Evolutionary conservation across 2,888 invertebrate genomes (phyloP).

Genomic region (Polietes domitor): DNA sequence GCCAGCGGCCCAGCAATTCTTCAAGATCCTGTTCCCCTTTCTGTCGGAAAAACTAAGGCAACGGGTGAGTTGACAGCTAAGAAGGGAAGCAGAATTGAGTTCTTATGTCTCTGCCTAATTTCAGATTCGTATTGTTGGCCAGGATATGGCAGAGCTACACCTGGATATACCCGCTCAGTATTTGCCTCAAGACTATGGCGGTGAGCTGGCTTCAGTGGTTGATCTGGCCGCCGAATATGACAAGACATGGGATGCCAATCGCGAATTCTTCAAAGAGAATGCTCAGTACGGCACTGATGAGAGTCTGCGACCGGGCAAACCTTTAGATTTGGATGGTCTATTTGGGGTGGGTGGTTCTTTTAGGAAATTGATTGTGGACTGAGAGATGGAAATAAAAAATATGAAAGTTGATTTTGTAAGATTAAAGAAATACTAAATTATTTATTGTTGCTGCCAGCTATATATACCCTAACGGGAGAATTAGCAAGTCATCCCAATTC

Average conservation of each 20-base stretch:
- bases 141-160: constrained; percentile 82
- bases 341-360: constrained; percentile 76
- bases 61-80: constrained; percentile 81
- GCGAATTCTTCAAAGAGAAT: constrained; percentile 74
- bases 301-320: constrained; percentile 66
- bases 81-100: neutral
- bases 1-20: constrained; percentile 83
- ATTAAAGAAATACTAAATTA: too few relatives aligned
- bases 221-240: constrained; percentile 74
- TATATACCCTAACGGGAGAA: too few relatives aligned
- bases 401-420: too few relatives aligned
- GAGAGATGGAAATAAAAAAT: constrained; percentile 20
- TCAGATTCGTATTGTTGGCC: constrained; percentile 83
- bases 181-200: constrained; percentile 86
- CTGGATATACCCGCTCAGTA: constrained; percentile 83
- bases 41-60: constrained; percentile 83
- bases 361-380: constrained; percentile 74
- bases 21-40: constrained; percentile 82
- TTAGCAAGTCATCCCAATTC: too few relatives aligned
- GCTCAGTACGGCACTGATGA: constrained; percentile 68
- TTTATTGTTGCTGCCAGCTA: too few relatives aligned
- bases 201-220: constrained; percentile 82
- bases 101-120: neutral
- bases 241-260: constrained; percentile 70
- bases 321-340: constrained; percentile 72